Base-by-base conservation (phyloP, 1,140 invertebrate genomes). In the Ostrea edulis region DNA sequence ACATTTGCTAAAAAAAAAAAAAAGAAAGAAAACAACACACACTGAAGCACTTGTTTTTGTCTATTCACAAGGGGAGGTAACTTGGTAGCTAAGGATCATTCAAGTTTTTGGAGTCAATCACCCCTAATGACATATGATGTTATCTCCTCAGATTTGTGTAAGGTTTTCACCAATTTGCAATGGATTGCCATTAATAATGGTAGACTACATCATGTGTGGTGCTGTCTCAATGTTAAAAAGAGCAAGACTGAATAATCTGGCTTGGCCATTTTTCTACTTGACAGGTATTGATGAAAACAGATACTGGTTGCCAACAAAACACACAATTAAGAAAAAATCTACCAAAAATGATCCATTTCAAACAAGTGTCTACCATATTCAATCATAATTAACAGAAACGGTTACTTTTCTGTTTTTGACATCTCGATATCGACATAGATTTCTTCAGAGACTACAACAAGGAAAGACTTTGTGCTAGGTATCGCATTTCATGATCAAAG, bases 161-260 rank as follows among this genome's bases (percentile, higher is more conserved):
- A 77, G 25, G 68, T 29, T 77, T 77, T 77, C 68, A 35, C 68
- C 68, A 77, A 77, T 77, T 77, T 77, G 68, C 68, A 77, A 77
- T 77, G 68, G 25, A 77, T 77, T 77, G 22, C 25, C 68, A 77
- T 77, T 77, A 77, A 77, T 77, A 29, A 77, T 29, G 68, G 9
- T 77, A 77, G 25, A 25, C 14, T 77, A 25, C 68, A 77, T 77
- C 22, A 44, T 44, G 22, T 77, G 25, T 77, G 68, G 22, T 77
- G 68, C 68, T 77, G 68, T 77, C 68, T 29, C 68, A 29, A 77
- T 35, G 68, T 77, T 77, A 77, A 77, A 77, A 25, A 77, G 68
- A 77, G 68, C 68, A 77, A 77, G 65, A 71, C 22, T 71, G 65
- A 25, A 71, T 71, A 25, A 71, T 71, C 65, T 71, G 29, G 65